These are phyloP conservation scores for Donacobius atricapilla DNA, from an alignment of 2,113 vertebrate genomes.

Conservation along the genomic window DNA sequence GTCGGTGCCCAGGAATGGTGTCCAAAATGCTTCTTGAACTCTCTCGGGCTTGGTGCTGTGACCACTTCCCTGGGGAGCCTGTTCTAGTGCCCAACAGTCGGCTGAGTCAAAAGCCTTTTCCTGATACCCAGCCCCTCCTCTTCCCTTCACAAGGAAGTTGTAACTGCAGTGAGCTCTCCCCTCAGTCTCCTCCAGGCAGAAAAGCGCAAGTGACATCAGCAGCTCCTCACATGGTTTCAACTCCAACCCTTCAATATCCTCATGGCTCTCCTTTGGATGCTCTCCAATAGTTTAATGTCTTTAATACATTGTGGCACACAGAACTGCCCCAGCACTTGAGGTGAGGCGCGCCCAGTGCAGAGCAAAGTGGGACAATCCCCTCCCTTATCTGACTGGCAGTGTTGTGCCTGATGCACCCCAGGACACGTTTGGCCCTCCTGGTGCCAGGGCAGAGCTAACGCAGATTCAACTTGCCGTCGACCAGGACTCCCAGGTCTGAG, in stretches of 20 bases:
- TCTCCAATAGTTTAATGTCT: background rate
- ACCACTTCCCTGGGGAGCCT: background rate
- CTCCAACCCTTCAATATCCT: background rate
- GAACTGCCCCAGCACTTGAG: accelerated
- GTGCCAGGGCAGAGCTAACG: background rate
- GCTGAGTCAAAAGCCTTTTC: background rate
- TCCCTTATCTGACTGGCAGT: accelerated
- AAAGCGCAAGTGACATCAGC: background rate
- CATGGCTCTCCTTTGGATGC: accelerated
- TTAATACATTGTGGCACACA: accelerated
- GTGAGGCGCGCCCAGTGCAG: accelerated
- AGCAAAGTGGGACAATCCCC: accelerated
- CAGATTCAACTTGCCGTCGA: accelerated
- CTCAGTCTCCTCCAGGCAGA: background rate
- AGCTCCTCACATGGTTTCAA: accelerated
- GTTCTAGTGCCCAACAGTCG: background rate
- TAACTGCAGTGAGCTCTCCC: background rate
- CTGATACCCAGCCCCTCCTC: background rate
- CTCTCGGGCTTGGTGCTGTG: background rate
- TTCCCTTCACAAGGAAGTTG: too few species aligned
- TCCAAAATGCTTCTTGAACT: background rate
- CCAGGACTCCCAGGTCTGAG: accelerated
- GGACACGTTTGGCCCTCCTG: accelerated
- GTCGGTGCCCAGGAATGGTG: accelerated
- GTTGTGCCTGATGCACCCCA: background rate